Conservation (phyloP, 1,140 invertebrate species). For the Trichogramma pretiosum region DNA sequence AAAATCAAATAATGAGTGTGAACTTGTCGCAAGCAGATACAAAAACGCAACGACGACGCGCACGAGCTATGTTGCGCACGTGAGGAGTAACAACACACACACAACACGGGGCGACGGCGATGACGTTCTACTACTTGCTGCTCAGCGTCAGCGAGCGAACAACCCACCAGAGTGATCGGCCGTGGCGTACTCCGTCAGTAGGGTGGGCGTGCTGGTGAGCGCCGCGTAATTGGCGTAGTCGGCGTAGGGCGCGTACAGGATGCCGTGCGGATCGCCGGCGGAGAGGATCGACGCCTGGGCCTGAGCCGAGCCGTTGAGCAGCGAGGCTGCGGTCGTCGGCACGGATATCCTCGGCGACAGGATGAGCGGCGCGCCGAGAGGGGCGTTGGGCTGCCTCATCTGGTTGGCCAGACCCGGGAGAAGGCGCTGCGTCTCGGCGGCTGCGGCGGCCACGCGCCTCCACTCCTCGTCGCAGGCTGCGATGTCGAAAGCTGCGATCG, state of each 20-base stretch:
- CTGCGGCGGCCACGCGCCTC: constrained; percentile 63
- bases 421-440: constrained; percentile 66
- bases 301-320: constrained; percentile 63
- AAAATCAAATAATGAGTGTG: not conserved
- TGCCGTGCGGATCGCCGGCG: constrained; percentile 52
- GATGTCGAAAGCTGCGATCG: constrained; percentile 38
- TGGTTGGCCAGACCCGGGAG: constrained; percentile 55
- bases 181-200: constrained; percentile 76
- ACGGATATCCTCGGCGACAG: constrained; percentile 77
- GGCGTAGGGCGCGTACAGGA: constrained; percentile 68
- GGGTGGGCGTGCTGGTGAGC: constrained; percentile 68
- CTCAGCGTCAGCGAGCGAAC: constrained; percentile 63
- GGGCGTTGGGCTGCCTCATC: constrained; percentile 58
- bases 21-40: not conserved
- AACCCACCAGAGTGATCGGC: constrained; percentile 91
- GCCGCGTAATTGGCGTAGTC: constrained; percentile 85
- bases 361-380: constrained; percentile 75
- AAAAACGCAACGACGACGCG: too few species aligned
- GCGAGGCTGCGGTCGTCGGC: constrained; percentile 64
- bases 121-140: not conserved
- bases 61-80: too few species aligned
- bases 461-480: constrained; percentile 70
- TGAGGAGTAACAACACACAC: too few species aligned
- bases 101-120: too few species aligned
- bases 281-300: constrained; percentile 53